Conservation (phyloP, 2,888 invertebrate genomes). For the Rhabditoides inermis region DNA sequence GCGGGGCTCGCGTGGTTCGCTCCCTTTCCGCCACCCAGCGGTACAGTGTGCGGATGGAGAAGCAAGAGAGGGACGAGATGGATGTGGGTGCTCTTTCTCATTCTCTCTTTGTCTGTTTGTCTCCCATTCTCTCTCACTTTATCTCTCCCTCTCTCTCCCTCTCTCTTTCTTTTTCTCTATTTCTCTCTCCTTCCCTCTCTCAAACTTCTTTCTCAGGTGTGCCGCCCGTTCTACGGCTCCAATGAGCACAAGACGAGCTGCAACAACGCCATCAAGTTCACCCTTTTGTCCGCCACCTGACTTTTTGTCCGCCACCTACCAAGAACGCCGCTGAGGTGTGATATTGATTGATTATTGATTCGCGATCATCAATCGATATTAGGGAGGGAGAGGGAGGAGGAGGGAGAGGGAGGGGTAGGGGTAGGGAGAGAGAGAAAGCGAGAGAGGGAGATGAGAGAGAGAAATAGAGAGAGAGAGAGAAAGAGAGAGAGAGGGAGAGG, state of each 20-base stretch:
- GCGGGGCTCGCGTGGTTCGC: conserved; percentile 10
- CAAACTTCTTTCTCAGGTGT: too few relatives aligned
- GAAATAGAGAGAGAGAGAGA: not conserved
- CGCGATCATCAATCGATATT: too few relatives aligned
- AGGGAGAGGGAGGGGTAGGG: conserved; percentile 26
- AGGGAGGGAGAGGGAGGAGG: conserved; percentile 1
- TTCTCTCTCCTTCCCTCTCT: too few relatives aligned
- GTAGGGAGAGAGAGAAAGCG: not conserved
- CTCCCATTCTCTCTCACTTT: not conserved
- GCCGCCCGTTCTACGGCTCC: too few relatives aligned
- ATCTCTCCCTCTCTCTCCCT: not conserved
- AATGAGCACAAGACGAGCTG: too few relatives aligned
- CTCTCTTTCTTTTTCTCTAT: too few relatives aligned
- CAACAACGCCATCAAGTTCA: not conserved
- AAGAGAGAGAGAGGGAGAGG: not conserved
- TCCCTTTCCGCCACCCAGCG: conserved; percentile 11
- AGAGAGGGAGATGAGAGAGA: not conserved
- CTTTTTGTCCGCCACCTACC: too few relatives aligned
- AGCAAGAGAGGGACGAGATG: too few relatives aligned
- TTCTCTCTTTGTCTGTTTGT: too few relatives aligned
- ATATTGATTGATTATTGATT: too few relatives aligned
- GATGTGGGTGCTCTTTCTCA: too few relatives aligned
- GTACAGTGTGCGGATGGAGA: not conserved
- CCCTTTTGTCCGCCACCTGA: not conserved
- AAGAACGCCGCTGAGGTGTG: not conserved